Conservation (phyloP, 2,888 invertebrate species). For the Nowickia ferox region DNA sequence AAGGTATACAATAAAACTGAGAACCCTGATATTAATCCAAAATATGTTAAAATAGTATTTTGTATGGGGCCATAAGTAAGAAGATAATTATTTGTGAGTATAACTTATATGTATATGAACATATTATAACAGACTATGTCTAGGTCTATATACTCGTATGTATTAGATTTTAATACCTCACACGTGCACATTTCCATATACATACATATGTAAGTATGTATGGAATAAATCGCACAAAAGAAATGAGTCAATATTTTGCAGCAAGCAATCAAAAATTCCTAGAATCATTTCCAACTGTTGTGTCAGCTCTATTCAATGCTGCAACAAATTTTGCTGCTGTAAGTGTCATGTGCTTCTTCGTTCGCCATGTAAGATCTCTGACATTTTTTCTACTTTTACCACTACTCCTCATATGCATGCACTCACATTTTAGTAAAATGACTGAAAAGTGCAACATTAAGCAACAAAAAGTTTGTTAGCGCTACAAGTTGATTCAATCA, state of each 20-base stretch:
- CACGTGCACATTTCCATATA: neutral
- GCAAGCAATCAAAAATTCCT: neutral
- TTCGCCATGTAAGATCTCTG: conserved; percentile 3
- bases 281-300: conserved; percentile 19
- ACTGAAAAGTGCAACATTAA: conserved; percentile 15
- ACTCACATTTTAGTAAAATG: conserved; percentile 12
- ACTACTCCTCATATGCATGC: neutral
- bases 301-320: conserved; percentile 22
- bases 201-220: neutral
- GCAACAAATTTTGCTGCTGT: neutral
- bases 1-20: too few relatives aligned
- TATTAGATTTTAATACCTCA: neutral
- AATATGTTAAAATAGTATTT: too few relatives aligned
- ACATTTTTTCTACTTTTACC: conserved; percentile 4
- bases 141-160: too few relatives aligned
- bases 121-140: too few relatives aligned
- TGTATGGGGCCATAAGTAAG: too few relatives aligned
- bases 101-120: too few relatives aligned
- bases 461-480: conserved; percentile 19
- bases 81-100: too few relatives aligned
- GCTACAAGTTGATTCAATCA: conserved; percentile 78
- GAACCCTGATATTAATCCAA: too few relatives aligned
- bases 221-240: neutral
- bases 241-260: conserved; percentile 16
- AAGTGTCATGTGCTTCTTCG: conserved; percentile 13